phyloP scores from a whole-genome alignment of 2,797 vertebrate species.

The Micromesistius poutassou region DNA sequence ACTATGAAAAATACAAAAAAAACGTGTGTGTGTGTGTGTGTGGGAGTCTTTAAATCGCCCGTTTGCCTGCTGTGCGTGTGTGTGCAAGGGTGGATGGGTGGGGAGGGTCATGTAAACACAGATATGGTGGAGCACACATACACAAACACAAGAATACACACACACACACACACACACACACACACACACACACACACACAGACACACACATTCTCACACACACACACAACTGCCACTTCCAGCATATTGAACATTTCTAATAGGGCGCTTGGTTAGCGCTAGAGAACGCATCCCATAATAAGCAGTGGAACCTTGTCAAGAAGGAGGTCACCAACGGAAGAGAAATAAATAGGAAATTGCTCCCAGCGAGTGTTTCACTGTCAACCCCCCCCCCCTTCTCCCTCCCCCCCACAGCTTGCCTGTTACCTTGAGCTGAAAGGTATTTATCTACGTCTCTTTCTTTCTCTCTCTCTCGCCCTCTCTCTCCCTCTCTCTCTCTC shows the following conservation, averaged over 20 bases:
- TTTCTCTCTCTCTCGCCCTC: no score
- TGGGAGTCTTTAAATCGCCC: no score
- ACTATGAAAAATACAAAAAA: neutral
- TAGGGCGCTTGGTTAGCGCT: slow-evolving; percentile 64
- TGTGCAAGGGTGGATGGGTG: no score
- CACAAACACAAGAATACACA: slow-evolving; percentile 23
- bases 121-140: neutral
- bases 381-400: slow-evolving; percentile 35
- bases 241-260: slow-evolving; percentile 65
- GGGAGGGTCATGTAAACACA: no score
- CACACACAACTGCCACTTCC: slow-evolving; percentile 59
- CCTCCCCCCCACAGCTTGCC: slow-evolving; percentile 12
- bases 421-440: neutral
- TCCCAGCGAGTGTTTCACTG: slow-evolving; percentile 70
- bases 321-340: slow-evolving; percentile 66
- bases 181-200: neutral
- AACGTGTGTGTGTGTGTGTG: no score
- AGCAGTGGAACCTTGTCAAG: slow-evolving; percentile 71
- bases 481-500: no score
- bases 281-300: slow-evolving; percentile 61
- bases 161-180: slow-evolving; percentile 1
- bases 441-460: neutral
- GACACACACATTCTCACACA: slow-evolving; percentile 15
- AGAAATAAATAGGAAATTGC: slow-evolving; percentile 74
- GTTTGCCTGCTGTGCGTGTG: neutral